Conservation (phyloP, 2,888 invertebrate species). For the Parasteatoda lunata region DNA sequence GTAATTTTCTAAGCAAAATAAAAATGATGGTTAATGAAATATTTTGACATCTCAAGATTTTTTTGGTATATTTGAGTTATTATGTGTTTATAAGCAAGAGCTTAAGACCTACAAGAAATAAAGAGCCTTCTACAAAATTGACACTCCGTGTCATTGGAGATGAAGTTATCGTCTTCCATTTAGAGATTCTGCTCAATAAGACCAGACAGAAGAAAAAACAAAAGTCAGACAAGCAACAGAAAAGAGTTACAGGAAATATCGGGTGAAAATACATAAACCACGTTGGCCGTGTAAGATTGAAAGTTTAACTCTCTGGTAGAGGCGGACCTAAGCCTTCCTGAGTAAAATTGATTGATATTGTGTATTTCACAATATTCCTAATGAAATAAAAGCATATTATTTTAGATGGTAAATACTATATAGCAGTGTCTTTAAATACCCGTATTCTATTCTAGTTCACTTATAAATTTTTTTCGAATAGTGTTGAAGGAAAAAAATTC, state of each 20-base stretch:
- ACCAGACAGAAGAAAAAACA: constrained; percentile 24
- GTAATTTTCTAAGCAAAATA: too few species aligned
- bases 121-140: constrained; percentile 21
- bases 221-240: constrained; percentile 21
- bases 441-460: too few species aligned
- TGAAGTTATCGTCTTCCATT: constrained; percentile 48
- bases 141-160: constrained; percentile 52
- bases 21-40: too few species aligned
- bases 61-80: not conserved
- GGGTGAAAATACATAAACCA: constrained; percentile 41
- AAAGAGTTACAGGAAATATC: not conserved
- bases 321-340: not conserved
- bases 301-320: not conserved
- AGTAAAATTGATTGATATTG: too few species aligned
- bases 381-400: too few species aligned
- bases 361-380: too few species aligned
- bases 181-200: constrained; percentile 10
- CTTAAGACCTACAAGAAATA: not conserved
- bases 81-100: constrained; percentile 11
- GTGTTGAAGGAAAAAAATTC: too few species aligned
- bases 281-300: constrained; percentile 36
- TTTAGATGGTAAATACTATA: too few species aligned
- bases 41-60: too few species aligned
- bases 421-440: too few species aligned
- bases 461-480: too few species aligned